Percentiles rank a stretch among this genome's conserved stretches.
phyloP scores from a whole-genome alignment of 30 jellyfish, hydroid and myxozoan species.

The Clytia hemisphaerica region DNA sequence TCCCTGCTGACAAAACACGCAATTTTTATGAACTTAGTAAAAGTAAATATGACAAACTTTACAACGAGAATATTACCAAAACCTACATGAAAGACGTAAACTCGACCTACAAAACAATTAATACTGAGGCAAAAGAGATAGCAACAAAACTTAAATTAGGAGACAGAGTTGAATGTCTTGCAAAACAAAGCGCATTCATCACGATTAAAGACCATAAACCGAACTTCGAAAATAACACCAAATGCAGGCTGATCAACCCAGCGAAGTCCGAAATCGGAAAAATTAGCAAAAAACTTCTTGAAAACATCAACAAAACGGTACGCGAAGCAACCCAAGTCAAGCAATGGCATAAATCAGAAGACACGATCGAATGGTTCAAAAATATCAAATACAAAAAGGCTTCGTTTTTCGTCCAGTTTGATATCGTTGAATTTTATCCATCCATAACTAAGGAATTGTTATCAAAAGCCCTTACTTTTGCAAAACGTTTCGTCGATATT shows the following conservation, averaged over 20 bases:
- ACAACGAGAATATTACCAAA: slow-evolving; percentile 2
- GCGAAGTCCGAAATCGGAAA: no score
- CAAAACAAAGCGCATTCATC: slow-evolving; percentile 29
- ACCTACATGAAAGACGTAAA: slow-evolving; percentile 17
- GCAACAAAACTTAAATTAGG: slow-evolving; percentile 16
- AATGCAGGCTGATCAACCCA: slow-evolving; percentile 53
- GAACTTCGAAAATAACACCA: slow-evolving; percentile 41
- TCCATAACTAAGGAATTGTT: not conserved
- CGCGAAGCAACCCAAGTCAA: not conserved
- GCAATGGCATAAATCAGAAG: slow-evolving; percentile 8
- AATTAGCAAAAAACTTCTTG: no score
- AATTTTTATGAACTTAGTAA: slow-evolving; percentile 14
- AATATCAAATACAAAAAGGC: no score
- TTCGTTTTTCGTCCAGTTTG: not conserved
- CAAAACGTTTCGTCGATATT: not conserved
- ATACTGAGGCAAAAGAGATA: slow-evolving; percentile 3
- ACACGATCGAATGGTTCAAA: slow-evolving; percentile 8
- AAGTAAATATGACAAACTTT: slow-evolving; percentile 18
- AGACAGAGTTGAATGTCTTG: slow-evolving; percentile 30
- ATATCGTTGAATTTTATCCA: not conserved
- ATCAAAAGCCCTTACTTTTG: not conserved
- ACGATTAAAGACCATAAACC: slow-evolving; percentile 59
- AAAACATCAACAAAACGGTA: slow-evolving; percentile 24
- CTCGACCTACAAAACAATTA: slow-evolving; percentile 3
- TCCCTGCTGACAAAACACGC: slow-evolving; percentile 47